A percentile compares a stretch with the other conserved stretches of the same genome.
These are phyloP conservation scores for Solenodon paradoxus DNA, from an alignment of 2,113 vertebrate species.

Conservation along the genomic window DNA sequence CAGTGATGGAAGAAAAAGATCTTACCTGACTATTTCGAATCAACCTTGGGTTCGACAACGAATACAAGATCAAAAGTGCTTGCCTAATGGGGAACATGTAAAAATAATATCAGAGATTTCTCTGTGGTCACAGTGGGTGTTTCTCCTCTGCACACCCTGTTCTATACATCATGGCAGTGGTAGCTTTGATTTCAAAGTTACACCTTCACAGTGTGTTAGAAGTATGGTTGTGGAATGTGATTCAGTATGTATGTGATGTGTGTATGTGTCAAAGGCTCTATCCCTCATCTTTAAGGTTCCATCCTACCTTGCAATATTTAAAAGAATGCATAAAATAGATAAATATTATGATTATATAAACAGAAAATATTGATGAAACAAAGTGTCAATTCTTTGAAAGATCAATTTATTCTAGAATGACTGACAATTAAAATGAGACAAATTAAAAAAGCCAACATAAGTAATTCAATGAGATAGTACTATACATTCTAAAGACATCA, in stretches of 20 bases:
- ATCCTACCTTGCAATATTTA: not conserved
- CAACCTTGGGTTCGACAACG: not conserved
- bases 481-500: not conserved
- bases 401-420: not conserved
- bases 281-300: not conserved
- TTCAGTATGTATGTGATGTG: not conserved
- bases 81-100: not conserved
- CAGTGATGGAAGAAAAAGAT: not conserved
- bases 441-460: not conserved
- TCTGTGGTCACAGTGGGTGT: not conserved
- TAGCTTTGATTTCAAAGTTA: not conserved
- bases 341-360: not conserved
- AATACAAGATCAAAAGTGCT: not conserved
- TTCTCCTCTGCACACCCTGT: not conserved
- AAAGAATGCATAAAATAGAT: not conserved
- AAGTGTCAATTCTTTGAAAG: not conserved
- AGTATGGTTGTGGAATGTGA: not conserved
- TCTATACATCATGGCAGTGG: not conserved
- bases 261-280: not conserved
- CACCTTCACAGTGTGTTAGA: not conserved
- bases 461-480: not conserved
- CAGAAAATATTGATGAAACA: not conserved
- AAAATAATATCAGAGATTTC: not conserved
- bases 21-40: not conserved
- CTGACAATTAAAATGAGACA: not conserved